A percentile compares a stretch with the other conserved stretches of the same genome.
Conservation (phyloP, 2,888 invertebrate species). For the Anaspis maculata region DNA sequence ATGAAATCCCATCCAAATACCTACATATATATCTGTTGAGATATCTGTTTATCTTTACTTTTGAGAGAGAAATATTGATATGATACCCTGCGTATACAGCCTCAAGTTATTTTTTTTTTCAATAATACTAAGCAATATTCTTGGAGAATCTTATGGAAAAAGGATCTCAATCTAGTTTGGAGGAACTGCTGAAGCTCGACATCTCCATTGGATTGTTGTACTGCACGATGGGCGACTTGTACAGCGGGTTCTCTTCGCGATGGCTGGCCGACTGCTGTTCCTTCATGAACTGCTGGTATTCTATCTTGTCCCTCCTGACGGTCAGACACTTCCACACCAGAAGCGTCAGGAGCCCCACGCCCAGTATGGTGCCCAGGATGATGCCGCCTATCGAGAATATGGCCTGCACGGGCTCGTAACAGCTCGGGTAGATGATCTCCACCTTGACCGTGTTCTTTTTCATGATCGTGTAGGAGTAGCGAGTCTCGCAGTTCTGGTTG, state of each 20-base stretch:
- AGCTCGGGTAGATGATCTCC: slow-evolving; percentile 18
- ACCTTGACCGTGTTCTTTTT: slow-evolving; percentile 6
- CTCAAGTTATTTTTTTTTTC: too few relatives aligned
- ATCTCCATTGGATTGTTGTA: slow-evolving; percentile 37
- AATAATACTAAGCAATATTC: too few relatives aligned
- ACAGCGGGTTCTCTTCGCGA: slow-evolving; percentile 33
- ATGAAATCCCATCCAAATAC: too few relatives aligned
- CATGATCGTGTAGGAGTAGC: slow-evolving; percentile 15
- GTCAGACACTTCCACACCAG: slow-evolving; percentile 29
- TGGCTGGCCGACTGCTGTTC: slow-evolving; percentile 1
- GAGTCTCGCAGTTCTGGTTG: slow-evolving; percentile 14
- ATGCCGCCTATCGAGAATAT: slow-evolving; percentile 19
- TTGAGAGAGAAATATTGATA: too few relatives aligned
- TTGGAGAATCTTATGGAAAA: too few relatives aligned
- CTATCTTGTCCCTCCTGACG: slow-evolving; percentile 16
- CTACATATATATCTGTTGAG: too few relatives aligned
- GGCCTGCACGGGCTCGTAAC: slow-evolving; percentile 23
- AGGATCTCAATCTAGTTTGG: too few relatives aligned
- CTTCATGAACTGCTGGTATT: slow-evolving; percentile 14
- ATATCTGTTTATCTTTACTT: too few relatives aligned
- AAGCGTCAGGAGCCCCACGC: slow-evolving; percentile 22
- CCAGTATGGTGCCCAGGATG: slow-evolving; percentile 19
- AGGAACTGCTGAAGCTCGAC: not conserved
- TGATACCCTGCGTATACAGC: too few relatives aligned
- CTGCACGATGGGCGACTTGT: slow-evolving; percentile 44